Base-by-base conservation (phyloP, 64 coral and sea anemone genomes). In the Porites lutea region DNA sequence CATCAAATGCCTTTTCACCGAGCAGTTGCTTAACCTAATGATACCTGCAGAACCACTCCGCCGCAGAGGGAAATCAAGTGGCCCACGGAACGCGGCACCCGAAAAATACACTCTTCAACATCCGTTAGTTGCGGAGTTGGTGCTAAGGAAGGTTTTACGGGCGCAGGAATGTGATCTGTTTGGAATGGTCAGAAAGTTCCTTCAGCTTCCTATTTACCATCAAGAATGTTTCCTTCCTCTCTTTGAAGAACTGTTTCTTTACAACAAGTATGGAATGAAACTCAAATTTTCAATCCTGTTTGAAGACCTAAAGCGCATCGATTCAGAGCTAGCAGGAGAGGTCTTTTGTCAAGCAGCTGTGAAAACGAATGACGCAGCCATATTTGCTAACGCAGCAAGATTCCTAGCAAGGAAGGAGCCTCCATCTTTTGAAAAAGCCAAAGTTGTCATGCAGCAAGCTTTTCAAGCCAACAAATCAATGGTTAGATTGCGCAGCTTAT, bases 11-110 rank as follows among this genome's bases (percentile, higher is more conserved):
- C 52, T 96, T 50, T 93, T 96, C 8, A 90, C 88, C 66, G 95
- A 93, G 62, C 95, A 93, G 62, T 87, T 96, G 3, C 72, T 86
- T 4, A 96, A 93, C 48, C 86, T 96, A 20, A 96, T 96, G 95
- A 88, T 96, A 27, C 80, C 67, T 3, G 20, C 91, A 43, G 48
- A 78, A 12, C 94, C 90, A 10, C 14, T 50, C 43, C 63, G 76
- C 14, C 61, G 82, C 11, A 16, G 47, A 51, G 49, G 48, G 23
- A 74, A 61, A 13, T 9, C 13, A 6, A 52, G 5, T 50, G 74
- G n/a, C 9, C 37, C 44, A 0, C 72, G 75, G 18, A 51, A 74
- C 6, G 13, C 79, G 3, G 19, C 49, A 4, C 78, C 79, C 13
- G 86, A 96, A 76, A 78, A 37, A 0, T 96, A 96, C 27, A 92